Conservation (phyloP, 2,797 vertebrate species). For the Trachurus trachurus region DNA sequence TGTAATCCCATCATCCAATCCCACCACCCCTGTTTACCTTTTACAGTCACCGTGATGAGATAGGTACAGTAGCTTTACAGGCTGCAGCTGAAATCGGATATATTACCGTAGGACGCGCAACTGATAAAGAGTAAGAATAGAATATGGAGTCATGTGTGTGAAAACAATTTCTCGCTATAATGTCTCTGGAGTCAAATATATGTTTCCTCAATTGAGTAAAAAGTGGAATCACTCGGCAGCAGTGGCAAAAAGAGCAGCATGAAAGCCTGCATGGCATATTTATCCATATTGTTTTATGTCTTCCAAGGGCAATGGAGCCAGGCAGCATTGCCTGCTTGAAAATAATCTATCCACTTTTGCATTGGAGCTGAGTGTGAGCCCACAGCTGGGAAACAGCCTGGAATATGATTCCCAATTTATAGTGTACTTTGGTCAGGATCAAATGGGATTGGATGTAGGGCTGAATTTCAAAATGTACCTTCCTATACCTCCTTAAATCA, state of each 20-base stretch:
- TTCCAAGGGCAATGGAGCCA: conserved; percentile 60
- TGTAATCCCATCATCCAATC: too few relatives aligned
- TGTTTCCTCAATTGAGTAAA: conserved; percentile 27
- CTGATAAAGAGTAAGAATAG: background rate
- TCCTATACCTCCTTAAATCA: conserved; percentile 66
- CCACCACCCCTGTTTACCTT: background rate
- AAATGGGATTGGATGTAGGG: conserved; percentile 74
- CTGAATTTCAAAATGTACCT: conserved; percentile 71
- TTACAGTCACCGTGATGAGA: background rate
- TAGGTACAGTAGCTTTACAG: background rate
- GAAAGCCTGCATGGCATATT: conserved; percentile 45
- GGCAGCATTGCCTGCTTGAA: conserved; percentile 57
- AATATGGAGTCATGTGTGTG: background rate
- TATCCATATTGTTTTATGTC: conserved; percentile 70
- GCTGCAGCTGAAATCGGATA: background rate
- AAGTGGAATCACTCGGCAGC: conserved; percentile 32
- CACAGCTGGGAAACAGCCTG: conserved; percentile 63
- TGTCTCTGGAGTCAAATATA: conserved; percentile 27
- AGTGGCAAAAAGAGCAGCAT: conserved; percentile 46
- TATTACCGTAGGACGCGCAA: background rate
- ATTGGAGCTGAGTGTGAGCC: conserved; percentile 41
- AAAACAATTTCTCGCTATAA: background rate
- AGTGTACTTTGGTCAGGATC: conserved; percentile 66
- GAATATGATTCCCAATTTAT: conserved; percentile 68
- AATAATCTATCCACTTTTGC: conserved; percentile 67